Base-by-base conservation (phyloP, 2,888 invertebrate species). In the Lysandra coridon region DNA sequence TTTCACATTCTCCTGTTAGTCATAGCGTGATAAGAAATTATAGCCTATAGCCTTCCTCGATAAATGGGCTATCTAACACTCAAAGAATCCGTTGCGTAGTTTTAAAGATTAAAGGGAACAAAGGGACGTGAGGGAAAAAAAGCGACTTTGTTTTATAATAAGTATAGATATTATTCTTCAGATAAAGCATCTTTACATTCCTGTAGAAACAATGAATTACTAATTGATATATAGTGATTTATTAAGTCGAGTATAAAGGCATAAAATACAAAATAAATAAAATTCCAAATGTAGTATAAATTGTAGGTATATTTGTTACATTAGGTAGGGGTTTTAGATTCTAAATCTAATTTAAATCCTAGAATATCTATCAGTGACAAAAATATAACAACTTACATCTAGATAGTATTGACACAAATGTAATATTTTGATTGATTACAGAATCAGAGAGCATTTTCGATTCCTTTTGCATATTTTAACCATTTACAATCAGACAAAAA, bases 401-500 rank as follows among this genome's bases (percentile, higher is more conserved):
- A 33, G 14, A 37, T 23, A 23, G 23, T 33, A 33, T 17, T 33
- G 14, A 33, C 4, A 33, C 64, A 12, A 23, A 33, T 17, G 37
- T 33, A 1, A 69, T 30, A 69, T 69, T 33, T 33, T 14, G 0
- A 69, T 69, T 33, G 14, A 33, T 69, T 69, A 69, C 69, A 69
- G 33, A 69, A 69, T 69, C 69, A 37, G 33, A 69, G 69, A 69
- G 69, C 33, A 69, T 69, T 30, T 69, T 69, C 14, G 33, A 69
- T 37, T 33, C 14, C 33, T 37, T 33, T 69, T 33, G 69, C 69
- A 33, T 17, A 64, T 69, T 69, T 33, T 23, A 12, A 69, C 5
- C 33, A 69, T 69, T 69, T 37, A 33, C 69, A 69, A 69, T 69
- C 69, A 69, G 69, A 33, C 69, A 69, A 33, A 69, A 37, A 69